phyloP scores from a whole-genome alignment of 2,113 vertebrate genomes.

The Thamnaconus septentrionalis region DNA sequence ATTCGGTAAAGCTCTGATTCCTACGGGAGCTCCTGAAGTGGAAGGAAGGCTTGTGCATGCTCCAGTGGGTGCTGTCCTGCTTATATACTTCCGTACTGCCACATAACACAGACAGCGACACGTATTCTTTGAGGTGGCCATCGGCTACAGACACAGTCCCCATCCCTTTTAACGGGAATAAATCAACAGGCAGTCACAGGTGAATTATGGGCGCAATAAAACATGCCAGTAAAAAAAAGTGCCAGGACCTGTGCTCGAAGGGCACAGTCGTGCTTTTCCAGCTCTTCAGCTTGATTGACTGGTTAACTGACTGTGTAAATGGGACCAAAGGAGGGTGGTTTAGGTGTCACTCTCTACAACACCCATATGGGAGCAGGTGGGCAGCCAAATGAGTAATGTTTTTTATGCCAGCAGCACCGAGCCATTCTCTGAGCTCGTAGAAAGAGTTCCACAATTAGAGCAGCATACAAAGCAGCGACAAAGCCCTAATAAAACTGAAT shows the following conservation, averaged over 20 bases:
- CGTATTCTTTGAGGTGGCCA: slow-evolving; percentile 11
- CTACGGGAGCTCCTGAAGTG: slow-evolving; percentile 34
- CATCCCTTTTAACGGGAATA: slow-evolving; percentile 32
- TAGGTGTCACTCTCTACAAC: slow-evolving; percentile 28
- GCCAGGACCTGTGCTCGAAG: slow-evolving; percentile 40
- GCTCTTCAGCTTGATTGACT: slow-evolving; percentile 50
- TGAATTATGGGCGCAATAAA: slow-evolving; percentile 66
- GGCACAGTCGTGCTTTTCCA: slow-evolving; percentile 54
- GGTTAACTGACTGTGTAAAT: slow-evolving; percentile 63
- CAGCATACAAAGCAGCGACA: slow-evolving; percentile 21
- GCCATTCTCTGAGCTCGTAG: slow-evolving; percentile 37
- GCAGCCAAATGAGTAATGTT: slow-evolving; percentile 40
- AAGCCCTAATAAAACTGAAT: slow-evolving; percentile 39
- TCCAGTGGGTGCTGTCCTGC: slow-evolving; percentile 13
- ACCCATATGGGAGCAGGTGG: slow-evolving; percentile 58
- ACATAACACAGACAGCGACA: slow-evolving; percentile 7
- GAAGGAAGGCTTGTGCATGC: slow-evolving; percentile 36
- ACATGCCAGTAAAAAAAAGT: slow-evolving; percentile 26
- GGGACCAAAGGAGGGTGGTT: slow-evolving; percentile 40
- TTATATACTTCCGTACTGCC: slow-evolving; percentile 63
- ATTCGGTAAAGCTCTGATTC: slow-evolving; percentile 29
- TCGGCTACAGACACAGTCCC: slow-evolving; percentile 30
- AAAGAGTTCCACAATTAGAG: neutral
- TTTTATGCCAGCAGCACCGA: slow-evolving; percentile 29
- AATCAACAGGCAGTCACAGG: slow-evolving; percentile 58